Percentiles rank a stretch among this genome's conserved stretches.
These are phyloP conservation scores for Takifugu rubripes DNA, from an alignment of 2,797 vertebrate species.

Conservation along the genomic window DNA sequence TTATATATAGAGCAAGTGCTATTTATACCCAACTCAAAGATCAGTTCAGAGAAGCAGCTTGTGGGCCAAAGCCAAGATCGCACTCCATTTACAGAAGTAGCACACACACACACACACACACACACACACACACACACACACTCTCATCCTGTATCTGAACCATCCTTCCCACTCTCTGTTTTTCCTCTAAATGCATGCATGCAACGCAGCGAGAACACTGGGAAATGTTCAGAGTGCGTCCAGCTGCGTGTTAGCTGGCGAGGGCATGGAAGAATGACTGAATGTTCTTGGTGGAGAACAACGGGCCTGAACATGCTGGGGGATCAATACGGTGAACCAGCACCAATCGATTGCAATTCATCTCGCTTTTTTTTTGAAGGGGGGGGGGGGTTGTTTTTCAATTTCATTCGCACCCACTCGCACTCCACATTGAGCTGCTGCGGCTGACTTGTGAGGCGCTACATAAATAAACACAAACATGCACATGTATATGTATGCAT, in stretches of 20 bases:
- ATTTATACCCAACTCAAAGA: slow-evolving; percentile 77
- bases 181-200: slow-evolving; percentile 33
- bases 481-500: slow-evolving; percentile 31
- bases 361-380: slow-evolving; percentile 45
- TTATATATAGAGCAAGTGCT: slow-evolving; percentile 74
- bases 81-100: slow-evolving; percentile 58
- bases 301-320: slow-evolving; percentile 66
- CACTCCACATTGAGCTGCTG: slow-evolving; percentile 37
- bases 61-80: slow-evolving; percentile 68
- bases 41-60: slow-evolving; percentile 72
- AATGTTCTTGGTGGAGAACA: slow-evolving; percentile 68
- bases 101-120: slow-evolving; percentile 11
- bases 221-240: slow-evolving; percentile 48
- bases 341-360: slow-evolving; percentile 72
- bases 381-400: slow-evolving; percentile 13
- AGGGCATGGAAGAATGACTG: slow-evolving; percentile 46
- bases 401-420: slow-evolving; percentile 67
- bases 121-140: slow-evolving; percentile 15
- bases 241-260: slow-evolving; percentile 38
- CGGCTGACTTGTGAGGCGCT: slow-evolving; percentile 53
- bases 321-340: slow-evolving; percentile 73
- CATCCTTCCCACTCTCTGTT: slow-evolving; percentile 16
- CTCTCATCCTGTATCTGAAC: slow-evolving; percentile 2
- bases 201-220: slow-evolving; percentile 37
- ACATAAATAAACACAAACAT: slow-evolving; percentile 61